A percentile compares a stretch with the other conserved stretches of the same genome.
Conservation (phyloP, 2,113 vertebrate genomes). For the Tyto alba region DNA sequence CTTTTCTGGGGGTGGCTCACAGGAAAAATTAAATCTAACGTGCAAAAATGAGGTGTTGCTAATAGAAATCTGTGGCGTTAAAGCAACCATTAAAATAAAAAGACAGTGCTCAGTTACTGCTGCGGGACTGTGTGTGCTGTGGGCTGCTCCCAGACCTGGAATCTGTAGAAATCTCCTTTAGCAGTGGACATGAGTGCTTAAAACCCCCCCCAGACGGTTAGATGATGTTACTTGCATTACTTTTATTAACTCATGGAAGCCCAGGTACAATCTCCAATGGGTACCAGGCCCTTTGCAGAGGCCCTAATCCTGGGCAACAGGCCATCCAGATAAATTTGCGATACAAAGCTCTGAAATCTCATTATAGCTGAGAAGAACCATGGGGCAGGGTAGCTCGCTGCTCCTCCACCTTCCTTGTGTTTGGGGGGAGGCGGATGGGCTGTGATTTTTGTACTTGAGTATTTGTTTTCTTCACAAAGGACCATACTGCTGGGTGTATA, state of each 20-base stretch:
- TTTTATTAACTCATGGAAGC: background rate
- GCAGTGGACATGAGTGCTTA: background rate
- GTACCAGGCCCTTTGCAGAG: background rate
- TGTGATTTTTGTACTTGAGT: background rate
- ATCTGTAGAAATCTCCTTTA: background rate
- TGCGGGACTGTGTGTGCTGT: background rate
- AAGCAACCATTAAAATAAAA: background rate
- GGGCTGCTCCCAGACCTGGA: background rate
- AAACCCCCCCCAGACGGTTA: background rate
- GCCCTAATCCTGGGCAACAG: background rate
- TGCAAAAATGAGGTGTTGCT: background rate
- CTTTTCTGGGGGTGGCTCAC: background rate
- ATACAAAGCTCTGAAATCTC: background rate
- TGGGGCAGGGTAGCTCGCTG: background rate
- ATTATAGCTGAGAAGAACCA: rapidly evolving
- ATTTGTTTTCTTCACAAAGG: background rate
- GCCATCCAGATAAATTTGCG: background rate
- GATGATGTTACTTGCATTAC: rapidly evolving
- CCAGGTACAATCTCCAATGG: background rate
- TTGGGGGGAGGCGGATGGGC: background rate
- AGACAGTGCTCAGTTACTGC: background rate
- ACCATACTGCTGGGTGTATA: background rate
- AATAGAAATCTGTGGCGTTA: background rate
- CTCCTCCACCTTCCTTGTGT: rapidly evolving
- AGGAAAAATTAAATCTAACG: background rate